These are phyloP conservation scores for Orussus abietinus DNA, from an alignment of 1,140 invertebrate genomes.

Conservation along the genomic window DNA sequence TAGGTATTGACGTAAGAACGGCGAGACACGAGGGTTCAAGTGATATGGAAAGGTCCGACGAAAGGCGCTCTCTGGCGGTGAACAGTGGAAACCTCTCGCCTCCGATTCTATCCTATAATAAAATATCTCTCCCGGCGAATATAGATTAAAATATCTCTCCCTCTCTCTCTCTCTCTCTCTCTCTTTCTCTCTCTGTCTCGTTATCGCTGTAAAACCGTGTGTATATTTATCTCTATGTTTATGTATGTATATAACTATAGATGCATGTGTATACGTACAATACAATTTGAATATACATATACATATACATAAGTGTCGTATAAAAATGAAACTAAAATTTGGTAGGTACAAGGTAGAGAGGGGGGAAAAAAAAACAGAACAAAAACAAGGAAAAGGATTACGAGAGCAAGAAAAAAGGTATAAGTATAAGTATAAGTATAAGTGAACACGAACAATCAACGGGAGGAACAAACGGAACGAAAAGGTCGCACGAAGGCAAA, in stretches of 20 bases:
- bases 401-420: conserved; percentile 29
- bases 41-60: no score
- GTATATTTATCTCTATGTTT: no score
- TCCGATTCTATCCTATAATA: conserved; percentile 36
- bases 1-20: conserved; percentile 40
- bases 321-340: conserved; percentile 47
- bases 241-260: no score
- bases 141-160: conserved; percentile 47
- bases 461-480: conserved; percentile 29
- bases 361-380: conserved; percentile 14
- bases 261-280: conserved; percentile 46
- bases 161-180: conserved; percentile 26
- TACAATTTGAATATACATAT: conserved; percentile 28
- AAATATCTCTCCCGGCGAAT: conserved; percentile 42
- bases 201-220: conserved; percentile 40
- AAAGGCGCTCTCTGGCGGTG: no score
- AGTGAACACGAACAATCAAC: conserved; percentile 20
- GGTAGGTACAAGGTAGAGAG: conserved; percentile 45
- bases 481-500: background rate
- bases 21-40: conserved; percentile 18
- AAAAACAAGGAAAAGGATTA: conserved; percentile 30
- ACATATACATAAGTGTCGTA: conserved; percentile 27
- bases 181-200: conserved; percentile 8
- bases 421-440: conserved; percentile 18
- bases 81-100: no score